Evolutionary conservation across 2,888 invertebrate species (phyloP), one percentile per base, ranked within the genome.

Genomic region (Parnassius orleans): DNA sequence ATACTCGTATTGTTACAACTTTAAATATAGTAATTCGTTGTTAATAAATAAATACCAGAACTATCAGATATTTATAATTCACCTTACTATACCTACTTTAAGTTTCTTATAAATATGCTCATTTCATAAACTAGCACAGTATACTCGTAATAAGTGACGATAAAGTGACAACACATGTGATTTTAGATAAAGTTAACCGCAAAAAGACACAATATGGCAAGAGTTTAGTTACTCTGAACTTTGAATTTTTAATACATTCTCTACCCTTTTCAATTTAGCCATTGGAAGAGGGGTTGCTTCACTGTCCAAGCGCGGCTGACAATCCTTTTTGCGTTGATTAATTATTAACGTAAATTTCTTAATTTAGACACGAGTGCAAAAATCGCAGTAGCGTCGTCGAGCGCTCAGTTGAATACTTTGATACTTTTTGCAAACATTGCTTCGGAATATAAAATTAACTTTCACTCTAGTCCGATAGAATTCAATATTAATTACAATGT

Each of bases 191-290:
- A 9, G 74, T 75, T 73, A 77, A 76, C 78, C 76, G 76, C 58
- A 61, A 48, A 33, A 70, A 72, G 74, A 63, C 53, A 47, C 46
- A 47, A 55, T 50, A 59, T 60, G 53, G 59, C 59, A 43, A 60
- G 78, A 85, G 78, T 84, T 82, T 81, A 83, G 80, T 80, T 76
- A 76, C 73, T 81, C 79, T 19, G 19, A 19, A 19, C 19, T 74
- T 78, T 91, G 88, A 90, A 90, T 90, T 87, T 87, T 90, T 90
- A 84, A 91, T 19, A 80, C 72, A 77, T 68, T 70, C 72, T 76
- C 78, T 82, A 90, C 91, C 91, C 90, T 90, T 89, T 89, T 91
- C 90, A 90, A 90, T 90, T 63, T 90, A 90, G 80, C 79, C 84
- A 86, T 84, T 79, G 86, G 81, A 86, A 88, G 84, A 83, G 81